Percentiles rank a stretch among this genome's conserved stretches.
phyloP scores from a whole-genome alignment of 2,888 invertebrate genomes.

The Tenthredo amoena region DNA sequence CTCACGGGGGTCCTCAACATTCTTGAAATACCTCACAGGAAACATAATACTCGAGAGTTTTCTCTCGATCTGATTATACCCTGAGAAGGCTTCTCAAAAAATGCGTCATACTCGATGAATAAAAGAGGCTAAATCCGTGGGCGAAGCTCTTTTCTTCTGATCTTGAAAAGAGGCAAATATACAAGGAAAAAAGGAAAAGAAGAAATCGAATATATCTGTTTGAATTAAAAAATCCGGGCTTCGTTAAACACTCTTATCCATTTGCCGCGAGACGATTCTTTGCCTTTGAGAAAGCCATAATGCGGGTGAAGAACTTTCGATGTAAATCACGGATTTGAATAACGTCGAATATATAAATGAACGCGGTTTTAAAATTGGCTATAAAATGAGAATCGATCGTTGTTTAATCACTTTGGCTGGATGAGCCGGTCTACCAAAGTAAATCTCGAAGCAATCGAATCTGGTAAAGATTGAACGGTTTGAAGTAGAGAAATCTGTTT shows the following conservation, averaged over 20 bases:
- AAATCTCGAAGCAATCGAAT: constrained; percentile 11
- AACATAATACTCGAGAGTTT: constrained; percentile 10
- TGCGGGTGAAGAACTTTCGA: neutral
- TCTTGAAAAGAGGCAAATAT: neutral
- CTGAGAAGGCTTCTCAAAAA: neutral
- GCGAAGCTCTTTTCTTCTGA: neutral
- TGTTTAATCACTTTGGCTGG: neutral
- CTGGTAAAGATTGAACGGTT: constrained; percentile 19
- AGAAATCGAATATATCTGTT: constrained; percentile 6
- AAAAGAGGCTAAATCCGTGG: neutral
- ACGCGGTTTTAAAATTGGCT: neutral
- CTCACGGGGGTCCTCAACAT: constrained; percentile 1
- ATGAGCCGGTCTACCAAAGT: neutral
- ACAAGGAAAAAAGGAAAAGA: neutral
- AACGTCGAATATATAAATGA: neutral
- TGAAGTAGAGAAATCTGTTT: neutral
- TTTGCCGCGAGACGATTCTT: neutral
- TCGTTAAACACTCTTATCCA: neutral
- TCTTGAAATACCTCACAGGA: neutral
- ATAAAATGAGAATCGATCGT: constrained; percentile 4
- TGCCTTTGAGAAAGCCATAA: neutral
- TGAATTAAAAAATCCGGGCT: neutral
- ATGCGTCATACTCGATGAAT: neutral
- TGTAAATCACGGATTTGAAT: neutral
- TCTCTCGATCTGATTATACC: neutral